Evolutionary conservation across 2,113 vertebrate species (phyloP).

Genomic region (Fulmarus glacialis): DNA sequence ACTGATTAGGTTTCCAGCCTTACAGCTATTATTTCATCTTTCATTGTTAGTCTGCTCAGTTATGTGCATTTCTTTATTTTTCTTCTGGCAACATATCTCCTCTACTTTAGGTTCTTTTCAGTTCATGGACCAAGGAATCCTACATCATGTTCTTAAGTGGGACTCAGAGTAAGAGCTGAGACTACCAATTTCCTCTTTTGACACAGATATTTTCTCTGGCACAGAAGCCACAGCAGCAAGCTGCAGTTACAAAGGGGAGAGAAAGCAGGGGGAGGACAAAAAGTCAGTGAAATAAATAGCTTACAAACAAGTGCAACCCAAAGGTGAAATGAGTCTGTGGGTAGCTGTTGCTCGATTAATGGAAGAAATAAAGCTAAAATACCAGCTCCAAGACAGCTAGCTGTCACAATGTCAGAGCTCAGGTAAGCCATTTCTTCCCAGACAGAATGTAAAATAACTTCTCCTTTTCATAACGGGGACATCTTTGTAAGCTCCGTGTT

Average conservation of each 20-base stretch:
- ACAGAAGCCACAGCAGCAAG: background rate
- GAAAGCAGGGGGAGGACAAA: background rate
- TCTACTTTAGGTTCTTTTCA: background rate
- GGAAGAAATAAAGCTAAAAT: constrained; percentile 40
- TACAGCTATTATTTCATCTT: constrained; percentile 45
- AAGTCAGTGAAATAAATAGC: constrained; percentile 35
- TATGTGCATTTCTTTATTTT: background rate
- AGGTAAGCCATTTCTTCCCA: background rate
- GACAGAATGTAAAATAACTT: constrained; percentile 9
- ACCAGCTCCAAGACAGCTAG: background rate
- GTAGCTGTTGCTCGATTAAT: background rate
- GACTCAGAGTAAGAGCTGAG: background rate
- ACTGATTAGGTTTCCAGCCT: constrained; percentile 7
- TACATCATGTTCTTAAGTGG: background rate
- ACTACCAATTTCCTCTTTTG: background rate
- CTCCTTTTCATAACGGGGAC: background rate
- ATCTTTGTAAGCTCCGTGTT: background rate
- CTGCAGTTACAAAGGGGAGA: background rate
- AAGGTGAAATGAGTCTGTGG: constrained; percentile 30
- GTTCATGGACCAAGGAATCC: background rate
- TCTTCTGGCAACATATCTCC: background rate
- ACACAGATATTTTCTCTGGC: background rate
- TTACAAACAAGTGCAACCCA: constrained; percentile 17
- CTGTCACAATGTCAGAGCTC: constrained; percentile 4
- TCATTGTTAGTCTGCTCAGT: constrained; percentile 45